These are phyloP conservation scores for Labroides dimidiatus DNA, from an alignment of 2,797 vertebrate species.

Conservation along the genomic window DNA sequence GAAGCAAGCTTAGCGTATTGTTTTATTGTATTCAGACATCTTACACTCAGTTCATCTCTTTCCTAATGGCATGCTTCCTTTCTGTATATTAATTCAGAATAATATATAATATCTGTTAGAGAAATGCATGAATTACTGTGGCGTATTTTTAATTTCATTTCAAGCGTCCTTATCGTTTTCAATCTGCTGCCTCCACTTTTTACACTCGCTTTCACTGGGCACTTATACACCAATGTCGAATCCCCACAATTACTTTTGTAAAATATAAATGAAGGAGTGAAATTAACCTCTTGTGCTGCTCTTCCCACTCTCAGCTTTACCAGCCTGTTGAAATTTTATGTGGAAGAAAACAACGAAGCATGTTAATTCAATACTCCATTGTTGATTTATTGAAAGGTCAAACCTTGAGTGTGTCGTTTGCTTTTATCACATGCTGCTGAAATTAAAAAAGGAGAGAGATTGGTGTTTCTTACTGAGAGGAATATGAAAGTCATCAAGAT, in stretches of 20 bases:
- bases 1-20: slow-evolving; percentile 1
- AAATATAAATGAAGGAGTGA: slow-evolving; percentile 27
- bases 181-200: slow-evolving; percentile 5
- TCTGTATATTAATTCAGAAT: slow-evolving; percentile 1
- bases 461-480: too few species aligned
- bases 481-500: too few species aligned
- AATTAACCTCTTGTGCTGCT: slow-evolving; percentile 28
- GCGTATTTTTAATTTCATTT: background rate
- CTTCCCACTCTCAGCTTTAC: background rate
- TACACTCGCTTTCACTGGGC: background rate
- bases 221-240: slow-evolving; percentile 23
- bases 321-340: background rate
- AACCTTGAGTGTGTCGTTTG: background rate
- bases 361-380: slow-evolving; percentile 21
- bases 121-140: slow-evolving; percentile 1
- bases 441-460: too few species aligned
- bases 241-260: slow-evolving; percentile 34
- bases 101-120: background rate
- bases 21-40: slow-evolving; percentile 25
- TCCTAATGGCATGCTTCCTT: slow-evolving; percentile 1
- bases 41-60: slow-evolving; percentile 18
- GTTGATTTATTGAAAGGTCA: background rate
- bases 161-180: slow-evolving; percentile 5
- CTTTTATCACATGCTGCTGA: too few species aligned
- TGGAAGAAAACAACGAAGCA: background rate